Evolutionary conservation across 2,113 vertebrate genomes (phyloP), one percentile per base, ranked within the genome.

Genomic region (Pituophis catenifer): DNA sequence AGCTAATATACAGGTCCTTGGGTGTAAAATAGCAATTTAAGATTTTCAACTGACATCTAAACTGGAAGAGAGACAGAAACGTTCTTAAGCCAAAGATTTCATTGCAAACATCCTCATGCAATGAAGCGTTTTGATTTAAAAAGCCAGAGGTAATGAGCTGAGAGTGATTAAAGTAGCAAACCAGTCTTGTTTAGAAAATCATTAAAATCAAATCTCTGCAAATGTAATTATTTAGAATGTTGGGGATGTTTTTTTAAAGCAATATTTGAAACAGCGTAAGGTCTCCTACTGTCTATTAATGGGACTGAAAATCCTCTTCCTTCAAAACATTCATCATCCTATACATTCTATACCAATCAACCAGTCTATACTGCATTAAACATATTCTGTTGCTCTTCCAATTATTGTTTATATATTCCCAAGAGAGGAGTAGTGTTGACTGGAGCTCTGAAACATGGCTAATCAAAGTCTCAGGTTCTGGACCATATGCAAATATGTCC

Each of bases 11-110:
- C 7, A 58, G 38, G 48, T 58, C 52, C 58, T 90, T 17, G 19
- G 11, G 48, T 93, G 93, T 92, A n/a, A 93, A 95, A 6, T 1
- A 93, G 38, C 17, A 38, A 8, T 53, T 44, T 93, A 81, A 89
- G 85, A 65, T 92, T 94, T 92, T 90, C 65, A 44, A 0, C 0
- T 90, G 85, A 86, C 92, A 90, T 19, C 2, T 86, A 88, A 92
- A 92, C 53, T n/a, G 91, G 70, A 92, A 85, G 54, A 93, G 94
- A 93, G 96, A 57, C 57, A 93, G 65, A 94, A 93, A 48, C 24
- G 90, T 5, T 44, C 13, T 52, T 89, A 92, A 85, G 59, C 57
- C 62, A 85, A 90, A 91, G n/a, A 57, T 0, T 89, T 89, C 90
- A 53, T 48, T 90, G 12, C 59, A 88, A 21, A 17, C 89, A 92